Base-by-base conservation (phyloP, 2,888 invertebrate species). In the Dynastes hyllus region DNA sequence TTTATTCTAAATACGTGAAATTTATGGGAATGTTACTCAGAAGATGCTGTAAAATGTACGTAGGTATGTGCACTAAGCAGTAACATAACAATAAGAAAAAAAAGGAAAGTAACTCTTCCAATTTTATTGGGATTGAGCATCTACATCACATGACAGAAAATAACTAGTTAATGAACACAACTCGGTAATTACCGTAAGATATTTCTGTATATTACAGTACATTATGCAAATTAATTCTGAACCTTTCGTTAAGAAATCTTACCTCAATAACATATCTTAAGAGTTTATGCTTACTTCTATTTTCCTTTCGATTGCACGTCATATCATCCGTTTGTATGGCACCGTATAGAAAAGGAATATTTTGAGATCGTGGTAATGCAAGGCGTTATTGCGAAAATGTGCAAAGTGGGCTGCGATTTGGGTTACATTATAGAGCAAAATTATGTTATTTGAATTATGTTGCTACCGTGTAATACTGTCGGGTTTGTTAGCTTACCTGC, bases 401-500 rank as follows among this genome's bases (percentile, higher is more conserved):
- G 71, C 5, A 55, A 55, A 58, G 16, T 37, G 71, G 70, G n/a
- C 37, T 55, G 40, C 22, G 40, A 16, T 71, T 55, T 55, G 32
- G 32, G 37, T 71, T 37, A 27, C 29, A 29, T 22, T 40, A 58
- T 73, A 58, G 45, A 37, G 3, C 2, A 73, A 58, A 22, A 73
- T 73, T 73, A 32, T 53, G 13, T n/a, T 58, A 16, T 58, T 73
- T 40, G 22, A 29, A 55, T 53, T 13, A 8, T 65, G 40, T 16
- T n/a, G 37, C 32, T 65, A 37, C 37, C 37, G 37, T 53, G 51
- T 11, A 27, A 51, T 29, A 8, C 29, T 16, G 11, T 70, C 27
- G 16, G n/a, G 53, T 53, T 70, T 77, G 4, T 67, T 55, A 5
- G 78, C 89, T 90, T 89, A 93, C 93, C 93, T 84, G 93, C 93